Evolutionary conservation across 2,888 invertebrate species (phyloP).

Genomic region (Pyrocoelia pectoralis): DNA sequence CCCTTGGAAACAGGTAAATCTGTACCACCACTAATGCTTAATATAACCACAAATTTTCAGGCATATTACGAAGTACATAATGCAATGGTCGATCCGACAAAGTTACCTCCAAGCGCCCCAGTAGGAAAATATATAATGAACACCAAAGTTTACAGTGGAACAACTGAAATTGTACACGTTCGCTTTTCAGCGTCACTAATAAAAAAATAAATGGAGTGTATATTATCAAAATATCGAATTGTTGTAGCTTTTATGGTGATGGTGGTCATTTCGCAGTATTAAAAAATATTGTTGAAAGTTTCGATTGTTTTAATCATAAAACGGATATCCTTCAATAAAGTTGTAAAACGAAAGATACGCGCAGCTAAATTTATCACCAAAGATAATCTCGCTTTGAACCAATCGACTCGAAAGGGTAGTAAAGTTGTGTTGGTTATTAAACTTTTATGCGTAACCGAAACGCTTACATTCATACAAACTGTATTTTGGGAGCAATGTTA

Average conservation of each 20-base stretch:
- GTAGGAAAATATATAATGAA: slow-evolving; percentile 26
- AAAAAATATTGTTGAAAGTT: not conserved
- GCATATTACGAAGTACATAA: slow-evolving; percentile 19
- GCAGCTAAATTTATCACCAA: not conserved
- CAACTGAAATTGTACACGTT: slow-evolving; percentile 14
- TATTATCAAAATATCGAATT: not conserved
- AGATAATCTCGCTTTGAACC: not conserved
- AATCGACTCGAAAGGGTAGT: not conserved
- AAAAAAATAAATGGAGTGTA: not conserved
- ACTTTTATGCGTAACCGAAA: not conserved
- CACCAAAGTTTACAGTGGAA: slow-evolving; percentile 14
- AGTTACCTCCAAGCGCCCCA: slow-evolving; percentile 25
- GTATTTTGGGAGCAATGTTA: too few species aligned
- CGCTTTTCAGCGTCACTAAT: slow-evolving; percentile 18
- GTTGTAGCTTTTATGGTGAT: not conserved
- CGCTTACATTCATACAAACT: too few species aligned
- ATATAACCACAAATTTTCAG: slow-evolving; percentile 3
- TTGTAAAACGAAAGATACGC: too few species aligned
- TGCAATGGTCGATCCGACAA: slow-evolving; percentile 23
- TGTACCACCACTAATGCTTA: not conserved
- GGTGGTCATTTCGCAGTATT: slow-evolving; percentile 2
- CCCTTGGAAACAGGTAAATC: slow-evolving; percentile 31
- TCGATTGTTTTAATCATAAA: not conserved
- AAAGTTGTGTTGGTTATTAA: not conserved
- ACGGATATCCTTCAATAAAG: not conserved